These are phyloP conservation scores for Pachydiplax longipennis DNA, from an alignment of 2,888 invertebrate genomes.

Conservation along the genomic window DNA sequence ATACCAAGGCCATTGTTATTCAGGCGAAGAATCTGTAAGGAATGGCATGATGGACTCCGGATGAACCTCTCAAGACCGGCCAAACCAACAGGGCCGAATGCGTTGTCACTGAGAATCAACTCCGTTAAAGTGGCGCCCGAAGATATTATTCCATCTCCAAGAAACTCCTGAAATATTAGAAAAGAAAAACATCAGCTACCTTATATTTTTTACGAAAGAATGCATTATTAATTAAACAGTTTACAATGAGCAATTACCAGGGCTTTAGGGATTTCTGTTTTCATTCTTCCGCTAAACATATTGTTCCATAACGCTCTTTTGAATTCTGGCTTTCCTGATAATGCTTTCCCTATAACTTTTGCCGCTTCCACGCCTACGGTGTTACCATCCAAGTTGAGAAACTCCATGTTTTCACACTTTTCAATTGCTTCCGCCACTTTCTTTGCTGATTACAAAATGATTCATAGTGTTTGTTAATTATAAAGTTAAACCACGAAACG, in stretches of 20 bases:
- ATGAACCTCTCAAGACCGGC: conserved; percentile 84
- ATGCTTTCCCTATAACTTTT: conserved; percentile 78
- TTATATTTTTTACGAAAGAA: neutral
- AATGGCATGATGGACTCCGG: conserved; percentile 83
- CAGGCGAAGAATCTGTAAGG: conserved; percentile 80
- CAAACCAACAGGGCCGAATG: conserved; percentile 95
- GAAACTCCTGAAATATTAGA: conserved; percentile 62
- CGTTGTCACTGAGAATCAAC: conserved; percentile 95
- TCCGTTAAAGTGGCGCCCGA: conserved; percentile 82
- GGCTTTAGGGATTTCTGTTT: conserved; percentile 93
- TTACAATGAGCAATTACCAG: conserved; percentile 65
- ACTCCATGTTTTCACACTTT: conserved; percentile 72
- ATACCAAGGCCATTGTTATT: conserved; percentile 97
- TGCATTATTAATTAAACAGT: neutral
- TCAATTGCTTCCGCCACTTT: conserved; percentile 79
- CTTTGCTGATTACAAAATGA: conserved; percentile 65
- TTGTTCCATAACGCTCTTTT: conserved; percentile 91
- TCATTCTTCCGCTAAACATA: conserved; percentile 94
- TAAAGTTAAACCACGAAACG: neutral
- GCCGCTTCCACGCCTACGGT: conserved; percentile 92
- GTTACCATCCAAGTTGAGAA: conserved; percentile 88
- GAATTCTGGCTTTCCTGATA: conserved; percentile 80
- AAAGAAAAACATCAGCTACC: neutral
- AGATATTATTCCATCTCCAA: conserved; percentile 81
- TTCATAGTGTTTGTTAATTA: neutral